Evolutionary conservation across 2,888 invertebrate genomes (phyloP).

Genomic region (Ichneumoninae sp.): DNA sequence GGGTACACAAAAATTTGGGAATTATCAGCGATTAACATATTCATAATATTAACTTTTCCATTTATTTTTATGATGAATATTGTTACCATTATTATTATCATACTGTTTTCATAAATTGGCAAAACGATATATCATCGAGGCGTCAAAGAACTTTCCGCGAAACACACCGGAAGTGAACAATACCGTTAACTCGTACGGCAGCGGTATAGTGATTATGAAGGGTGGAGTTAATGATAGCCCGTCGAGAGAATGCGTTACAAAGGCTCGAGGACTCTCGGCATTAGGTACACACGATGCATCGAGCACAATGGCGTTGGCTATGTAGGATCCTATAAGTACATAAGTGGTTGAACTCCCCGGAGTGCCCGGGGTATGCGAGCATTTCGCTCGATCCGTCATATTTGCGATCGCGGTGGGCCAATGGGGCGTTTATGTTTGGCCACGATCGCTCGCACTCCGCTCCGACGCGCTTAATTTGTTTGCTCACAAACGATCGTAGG

Average conservation of each 20-base stretch:
- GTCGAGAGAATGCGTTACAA: constrained; percentile 19
- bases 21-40: not conserved
- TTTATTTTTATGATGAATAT: not conserved
- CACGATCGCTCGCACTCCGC: constrained; percentile 48
- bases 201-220: constrained; percentile 4
- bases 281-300: constrained; percentile 10
- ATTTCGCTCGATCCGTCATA: constrained; percentile 38
- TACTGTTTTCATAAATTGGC: not conserved
- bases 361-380: constrained; percentile 3
- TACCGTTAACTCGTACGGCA: not conserved
- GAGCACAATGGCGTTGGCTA: not conserved
- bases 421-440: constrained; percentile 62
- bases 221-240: constrained; percentile 6
- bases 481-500: constrained; percentile 51
- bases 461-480: constrained; percentile 55
- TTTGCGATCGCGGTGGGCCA: constrained; percentile 48
- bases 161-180: not conserved
- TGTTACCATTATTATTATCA: not conserved
- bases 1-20: not conserved
- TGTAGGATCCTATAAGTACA: not conserved
- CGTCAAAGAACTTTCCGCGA: not conserved
- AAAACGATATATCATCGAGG: not conserved
- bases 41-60: not conserved
- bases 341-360: not conserved
- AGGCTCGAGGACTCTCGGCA: constrained; percentile 15